Evolutionary conservation across 2,888 invertebrate species (phyloP), one percentile per base, ranked within the genome.

Genomic region (Nymphalis urticae): DNA sequence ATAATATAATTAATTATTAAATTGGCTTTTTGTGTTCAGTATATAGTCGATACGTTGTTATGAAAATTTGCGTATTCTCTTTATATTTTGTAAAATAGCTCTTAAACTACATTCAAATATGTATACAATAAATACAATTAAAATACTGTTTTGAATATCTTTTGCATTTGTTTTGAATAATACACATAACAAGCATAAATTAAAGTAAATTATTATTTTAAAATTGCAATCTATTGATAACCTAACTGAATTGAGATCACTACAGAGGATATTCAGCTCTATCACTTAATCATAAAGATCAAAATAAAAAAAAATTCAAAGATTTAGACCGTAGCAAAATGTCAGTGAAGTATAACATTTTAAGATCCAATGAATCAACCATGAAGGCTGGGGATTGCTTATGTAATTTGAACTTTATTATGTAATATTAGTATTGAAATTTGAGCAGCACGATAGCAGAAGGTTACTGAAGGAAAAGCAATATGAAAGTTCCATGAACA

Each of bases 321-420:
- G 24, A 48, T 54, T 63, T 66, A 64, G 62, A 62, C 58, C 58
- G 53, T 51, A 67, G 50, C 66, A 62, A 67, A 64, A 65, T 69
- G 51, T 17, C 65, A 65, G 47, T 64, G 60, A 48, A 68, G 60
- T 68, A 61, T 68, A 36, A 68, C 64, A 59, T 51, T 61, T 61
- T 36, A 56, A 65, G 54, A 68, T 60, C 51, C 61, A 62, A 61
- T 47, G 56, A 64, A 58, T 64, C 21, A 67, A 69, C 56, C 67
- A 67, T 73, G 72, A 73, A 73, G 73, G 72, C 63, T 66, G 69
- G 36, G 48, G 32, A 61, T 51, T 48, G 66, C 13, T 53, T 27
- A 54, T 56, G 60, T 58, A 64, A 69, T 62, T 36, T 21, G 48
- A 59, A 62, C 66, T 64, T 27, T 54, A 62, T 69, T 60, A n/a